Conservation (phyloP, 2,113 vertebrate species). For the Mobula hypostoma region DNA sequence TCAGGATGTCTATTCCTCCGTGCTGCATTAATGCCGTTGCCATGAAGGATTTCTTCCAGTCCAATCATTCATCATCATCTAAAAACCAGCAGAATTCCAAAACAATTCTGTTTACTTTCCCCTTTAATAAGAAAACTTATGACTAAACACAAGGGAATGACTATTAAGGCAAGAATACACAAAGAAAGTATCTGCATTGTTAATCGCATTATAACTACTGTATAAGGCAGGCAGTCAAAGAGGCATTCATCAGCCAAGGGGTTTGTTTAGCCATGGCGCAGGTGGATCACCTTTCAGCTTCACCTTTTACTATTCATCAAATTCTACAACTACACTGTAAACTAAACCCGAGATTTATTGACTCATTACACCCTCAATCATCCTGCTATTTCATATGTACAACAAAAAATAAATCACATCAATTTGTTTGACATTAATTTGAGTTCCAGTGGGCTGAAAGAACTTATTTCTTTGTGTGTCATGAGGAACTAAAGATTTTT, state of each 20-base stretch:
- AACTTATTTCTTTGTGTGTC: not conserved
- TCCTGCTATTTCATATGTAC: not conserved
- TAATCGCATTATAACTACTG: not conserved
- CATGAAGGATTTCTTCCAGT: not conserved
- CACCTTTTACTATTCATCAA: slow-evolving; percentile 4
- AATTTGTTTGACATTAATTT: not conserved
- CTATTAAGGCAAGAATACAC: not conserved
- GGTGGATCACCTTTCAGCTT: not conserved
- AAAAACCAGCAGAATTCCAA: not conserved
- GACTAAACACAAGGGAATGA: not conserved
- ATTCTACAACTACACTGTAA: not conserved
- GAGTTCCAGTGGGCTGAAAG: not conserved
- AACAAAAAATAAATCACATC: not conserved
- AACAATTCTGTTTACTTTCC: not conserved
- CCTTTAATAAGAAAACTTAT: not conserved
- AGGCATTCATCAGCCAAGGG: not conserved
- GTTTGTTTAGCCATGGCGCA: not conserved
- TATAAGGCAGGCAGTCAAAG: not conserved
- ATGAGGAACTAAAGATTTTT: not conserved
- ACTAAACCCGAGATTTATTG: not conserved
- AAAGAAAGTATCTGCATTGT: not conserved
- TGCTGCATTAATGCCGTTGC: not conserved
- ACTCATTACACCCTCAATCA: not conserved
- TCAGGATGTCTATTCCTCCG: not conserved
- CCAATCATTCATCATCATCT: not conserved